These are phyloP conservation scores for Lampropteryx suffumata DNA, from an alignment of 2,888 invertebrate genomes.

Conservation along the genomic window DNA sequence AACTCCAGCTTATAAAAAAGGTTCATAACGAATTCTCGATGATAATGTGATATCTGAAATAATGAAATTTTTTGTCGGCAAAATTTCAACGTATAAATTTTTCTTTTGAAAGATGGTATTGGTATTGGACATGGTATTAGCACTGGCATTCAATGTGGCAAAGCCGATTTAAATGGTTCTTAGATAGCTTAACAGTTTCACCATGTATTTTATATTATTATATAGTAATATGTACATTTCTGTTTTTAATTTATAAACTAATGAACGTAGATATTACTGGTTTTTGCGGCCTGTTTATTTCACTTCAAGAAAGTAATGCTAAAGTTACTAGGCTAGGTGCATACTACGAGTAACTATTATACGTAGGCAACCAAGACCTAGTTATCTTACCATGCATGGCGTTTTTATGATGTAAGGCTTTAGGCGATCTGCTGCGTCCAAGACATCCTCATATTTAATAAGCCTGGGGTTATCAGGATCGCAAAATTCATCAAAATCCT, in stretches of 20 bases:
- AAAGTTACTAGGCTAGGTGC: too few species aligned
- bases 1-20: conserved; percentile 58
- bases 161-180: too few species aligned
- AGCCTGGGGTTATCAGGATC: conserved; percentile 65
- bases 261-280: too few species aligned
- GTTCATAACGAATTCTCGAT: conserved; percentile 51
- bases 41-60: conserved; percentile 56
- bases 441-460: conserved; percentile 54
- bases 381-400: conserved; percentile 55
- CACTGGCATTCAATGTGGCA: too few species aligned
- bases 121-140: too few species aligned
- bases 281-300: not conserved
- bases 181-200: too few species aligned
- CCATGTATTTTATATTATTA: too few species aligned
- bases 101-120: too few species aligned
- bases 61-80: not conserved
- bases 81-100: not conserved
- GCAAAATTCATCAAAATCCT: conserved; percentile 68
- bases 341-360: too few species aligned
- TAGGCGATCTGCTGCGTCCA: conserved; percentile 50
- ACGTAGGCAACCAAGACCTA: not conserved
- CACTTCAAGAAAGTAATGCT: not conserved
- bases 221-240: too few species aligned
- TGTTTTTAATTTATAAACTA: too few species aligned
- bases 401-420: conserved; percentile 47